Base-by-base conservation (phyloP, 2,113 vertebrate genomes). In the Cephalopholis sonnerati region DNA sequence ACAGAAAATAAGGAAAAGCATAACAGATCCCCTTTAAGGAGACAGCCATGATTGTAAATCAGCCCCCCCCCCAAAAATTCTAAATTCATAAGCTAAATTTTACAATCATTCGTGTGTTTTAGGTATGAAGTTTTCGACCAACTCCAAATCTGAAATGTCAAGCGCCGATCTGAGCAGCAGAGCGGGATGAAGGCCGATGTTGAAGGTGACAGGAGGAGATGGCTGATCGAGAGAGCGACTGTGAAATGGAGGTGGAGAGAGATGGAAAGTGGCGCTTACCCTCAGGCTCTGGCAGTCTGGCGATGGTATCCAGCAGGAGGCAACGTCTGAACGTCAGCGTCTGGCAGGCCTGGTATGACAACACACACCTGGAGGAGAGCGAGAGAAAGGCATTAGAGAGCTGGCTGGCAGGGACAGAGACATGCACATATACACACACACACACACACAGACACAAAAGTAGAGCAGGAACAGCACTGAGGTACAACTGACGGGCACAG, bases 321-420 rank as follows among this genome's bases (percentile, higher is more conserved):
- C 98, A 99, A 71, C 97, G 94, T 89, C 97, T 96, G 94, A 98
- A 99, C 8, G 96, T 96, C 93, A 99, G 87, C 39, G 95, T 96
- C 96, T 99, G 98, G 91, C 98, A 99, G 90, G 98, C 97, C 88
- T 97, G 97, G 95, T 97, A 98, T 76, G 98, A 98, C 76, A 99
- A 93, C 83, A 96, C 97, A 95, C 98, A 99, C 96, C 98, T 99
- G 94, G 53, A 93, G 88, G 85, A 91, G 91, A 64, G 55, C 77
- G 66, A 79, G 78, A 89, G 59, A 80, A 68, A 82, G 74, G 79
- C 81, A 85, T 91, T 74, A 89, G 80, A 87, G 76, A 55, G 79
- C 64, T 64, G 15, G 89, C 74, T 85, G 77, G 79, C 79, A 80
- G 87, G 67, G 69, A 64, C 79, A 67, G 74, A 81, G 44, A 53